Base-by-base conservation (phyloP, 2,797 vertebrate genomes). In the Sylvilagus floridanus region DNA sequence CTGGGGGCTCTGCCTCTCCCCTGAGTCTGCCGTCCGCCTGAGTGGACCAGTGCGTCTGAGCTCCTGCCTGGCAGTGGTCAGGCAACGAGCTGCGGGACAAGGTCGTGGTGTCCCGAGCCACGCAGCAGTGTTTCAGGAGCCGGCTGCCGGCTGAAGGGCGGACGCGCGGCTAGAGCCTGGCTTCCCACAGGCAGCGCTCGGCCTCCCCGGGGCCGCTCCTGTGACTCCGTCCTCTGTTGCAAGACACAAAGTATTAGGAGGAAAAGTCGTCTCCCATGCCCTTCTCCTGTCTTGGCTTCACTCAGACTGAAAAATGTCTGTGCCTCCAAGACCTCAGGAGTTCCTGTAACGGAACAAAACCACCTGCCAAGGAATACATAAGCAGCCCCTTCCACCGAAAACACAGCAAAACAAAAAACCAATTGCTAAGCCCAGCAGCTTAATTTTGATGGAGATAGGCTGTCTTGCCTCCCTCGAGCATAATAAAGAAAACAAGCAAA, bases 401-500 rank as follows among this genome's bases (percentile, higher is more conserved):
- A 57, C 54, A 57, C 54, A 21, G 19, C 54, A 57, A 57, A 57
- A 57, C 54, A 57, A 21, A 17, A 57, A 22, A 54, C n/a, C 7
- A 65, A n/a, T 75, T 26, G 13, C 71, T 42, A 86, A 86, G 32
- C 3, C n/a, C 13, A 52, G 62, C 37, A 77, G 63, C 30, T 77
- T 85, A 68, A 73, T 57, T 81, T n/a, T 79, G 42, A 75, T 47
- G 35, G 11, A 65, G 68, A 68, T 28, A 69, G 77, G 71, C 57
- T n/a, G 13, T 68, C 90, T 93, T 91, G 79, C n/a, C 28, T 81
- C 79, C 63, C n/a, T 76, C 22, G 21, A 30, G 37, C 10, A 62
- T 42, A 89, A 57, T 52, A 62, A 91, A 88, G 65, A 89, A 95
- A 88, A 42, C 21, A 95, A 88, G 32, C 21, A 88, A 85, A 91